Evolutionary conservation across 2,113 vertebrate genomes (phyloP).

Genomic region (Mustela nigripes): DNA sequence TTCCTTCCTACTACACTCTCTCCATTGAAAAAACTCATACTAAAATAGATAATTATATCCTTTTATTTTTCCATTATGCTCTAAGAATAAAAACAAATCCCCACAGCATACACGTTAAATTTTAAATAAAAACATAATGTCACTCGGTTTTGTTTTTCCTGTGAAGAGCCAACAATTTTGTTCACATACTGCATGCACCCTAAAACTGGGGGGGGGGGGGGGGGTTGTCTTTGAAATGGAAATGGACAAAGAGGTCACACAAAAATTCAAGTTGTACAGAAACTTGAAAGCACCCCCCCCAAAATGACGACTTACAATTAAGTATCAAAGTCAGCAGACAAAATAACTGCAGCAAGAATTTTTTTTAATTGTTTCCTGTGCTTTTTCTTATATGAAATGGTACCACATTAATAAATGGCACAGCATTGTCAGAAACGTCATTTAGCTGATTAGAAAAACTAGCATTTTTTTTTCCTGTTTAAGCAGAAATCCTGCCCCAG

Average conservation of each 20-base stretch:
- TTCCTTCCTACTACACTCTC: neutral
- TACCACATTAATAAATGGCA: neutral
- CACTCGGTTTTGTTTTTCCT: constrained; percentile 43
- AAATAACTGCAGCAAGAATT: neutral
- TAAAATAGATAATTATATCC: constrained; percentile 53
- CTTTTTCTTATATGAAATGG: constrained; percentile 20
- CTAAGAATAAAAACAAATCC: constrained; percentile 46
- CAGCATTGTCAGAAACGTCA: constrained; percentile 1
- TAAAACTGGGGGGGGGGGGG: neutral
- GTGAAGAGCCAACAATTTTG: constrained; percentile 41
- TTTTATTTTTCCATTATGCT: constrained; percentile 54
- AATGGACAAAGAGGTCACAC: neutral
- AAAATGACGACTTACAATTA: neutral
- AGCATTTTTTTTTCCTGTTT: neutral
- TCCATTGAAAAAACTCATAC: constrained; percentile 50
- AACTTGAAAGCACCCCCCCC: neutral
- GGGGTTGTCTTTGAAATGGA: constrained; percentile 51
- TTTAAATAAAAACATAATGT: constrained; percentile 35
- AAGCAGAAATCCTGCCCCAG: neutral
- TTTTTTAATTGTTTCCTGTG: neutral
- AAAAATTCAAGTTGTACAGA: constrained; percentile 35
- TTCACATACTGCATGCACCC: neutral
- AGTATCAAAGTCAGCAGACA: constrained; percentile 7
- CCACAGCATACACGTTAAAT: constrained; percentile 43
- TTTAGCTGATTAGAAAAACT: neutral